Percentiles rank a stretch among this genome's conserved stretches.
Evolutionary conservation across 2,888 invertebrate species (phyloP).

Genomic region (Bugulina stolonifera): DNA sequence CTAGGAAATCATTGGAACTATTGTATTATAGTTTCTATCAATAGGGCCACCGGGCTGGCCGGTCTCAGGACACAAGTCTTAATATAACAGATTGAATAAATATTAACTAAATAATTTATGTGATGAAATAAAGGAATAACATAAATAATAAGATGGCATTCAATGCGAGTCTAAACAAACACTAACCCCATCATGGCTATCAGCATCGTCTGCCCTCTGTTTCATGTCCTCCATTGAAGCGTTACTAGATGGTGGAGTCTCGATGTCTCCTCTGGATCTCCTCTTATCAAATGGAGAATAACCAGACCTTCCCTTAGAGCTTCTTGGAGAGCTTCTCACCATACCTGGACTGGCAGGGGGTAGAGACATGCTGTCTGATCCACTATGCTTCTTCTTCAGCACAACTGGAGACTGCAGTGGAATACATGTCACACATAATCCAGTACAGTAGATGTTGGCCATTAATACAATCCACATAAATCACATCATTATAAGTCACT

Average conservation of each 20-base stretch:
- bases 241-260: constrained; percentile 20
- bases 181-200: neutral
- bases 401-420: neutral
- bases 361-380: constrained; percentile 9
- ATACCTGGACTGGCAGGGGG: constrained; percentile 16
- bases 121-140: too few species aligned
- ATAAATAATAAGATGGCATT: too few species aligned
- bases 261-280: neutral
- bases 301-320: constrained; percentile 5
- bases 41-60: too few species aligned
- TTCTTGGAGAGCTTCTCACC: constrained; percentile 2
- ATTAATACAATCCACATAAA: too few species aligned
- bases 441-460: too few species aligned
- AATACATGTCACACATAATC: neutral
- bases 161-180: neutral
- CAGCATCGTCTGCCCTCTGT: constrained; percentile 19
- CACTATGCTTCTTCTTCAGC: neutral
- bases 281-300: constrained; percentile 11
- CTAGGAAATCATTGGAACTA: too few species aligned
- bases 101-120: too few species aligned
- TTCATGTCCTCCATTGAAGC: constrained; percentile 12
- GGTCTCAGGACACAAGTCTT: too few species aligned
- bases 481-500: too few species aligned
- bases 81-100: too few species aligned
- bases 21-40: too few species aligned